Evolutionary conservation across 1,140 invertebrate species (phyloP), one percentile per base, ranked within the genome.

Genomic region (Berghia stephanieae): DNA sequence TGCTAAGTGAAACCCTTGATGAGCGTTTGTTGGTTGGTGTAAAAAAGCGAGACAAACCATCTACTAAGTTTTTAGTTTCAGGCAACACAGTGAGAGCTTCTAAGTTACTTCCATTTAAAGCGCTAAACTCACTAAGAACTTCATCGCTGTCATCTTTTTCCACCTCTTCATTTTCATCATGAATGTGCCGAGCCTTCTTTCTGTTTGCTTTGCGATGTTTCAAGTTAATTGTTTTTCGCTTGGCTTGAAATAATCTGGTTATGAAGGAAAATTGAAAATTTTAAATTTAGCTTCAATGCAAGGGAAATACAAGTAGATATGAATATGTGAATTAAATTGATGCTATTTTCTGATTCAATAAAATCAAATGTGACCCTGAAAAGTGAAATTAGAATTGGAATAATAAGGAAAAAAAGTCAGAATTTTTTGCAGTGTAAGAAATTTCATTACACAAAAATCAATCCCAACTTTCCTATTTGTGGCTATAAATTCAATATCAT

Each of bases 31-130:
- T 86, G 74, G 86, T 83, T 68, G 89, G 89, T 27, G 88, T 90
- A 82, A 89, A 90, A 83, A 89, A 90, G 52, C 82, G 84, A 75
- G 87, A 83, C 16, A 90, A 79, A 68, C 88, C 88, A 83, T 90
- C 89, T 69, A 88, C 84, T 77, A 90, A 83, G 73, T 88, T 86
- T 83, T 85, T 88, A 27, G 87, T 86, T 83, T 87, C 55, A 63
- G 67, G 67, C 34, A 70, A 38, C 57, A 71, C 31, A 57, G 36
- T 60, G 3, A 85, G 79, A 74, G 85, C 80, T 79, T 85, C 83
- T 82, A 86, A 84, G 81, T 77, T 80, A 70, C 77, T 72, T 75
- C 81, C 82, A 43, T 75, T 81, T 72, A 82, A 81, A 79, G 75
- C 79, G 67, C 81, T 82, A 79, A 81, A 83, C 83, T 87, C 85